A percentile compares a stretch with the other conserved stretches of the same genome.
Evolutionary conservation across 2,888 invertebrate genomes (phyloP).

Genomic region (Cataglyphis cursor): DNA sequence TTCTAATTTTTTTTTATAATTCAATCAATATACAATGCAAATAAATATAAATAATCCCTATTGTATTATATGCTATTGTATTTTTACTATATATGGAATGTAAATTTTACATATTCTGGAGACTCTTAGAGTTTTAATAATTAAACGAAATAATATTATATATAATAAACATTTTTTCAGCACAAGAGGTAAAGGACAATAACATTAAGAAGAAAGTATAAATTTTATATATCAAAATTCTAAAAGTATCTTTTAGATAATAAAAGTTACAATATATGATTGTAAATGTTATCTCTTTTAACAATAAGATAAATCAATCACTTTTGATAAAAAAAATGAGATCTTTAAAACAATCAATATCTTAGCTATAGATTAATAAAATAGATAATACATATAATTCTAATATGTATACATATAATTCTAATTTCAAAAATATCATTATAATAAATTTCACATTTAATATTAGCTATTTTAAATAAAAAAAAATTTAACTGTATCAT

Average conservation of each 20-base stretch:
- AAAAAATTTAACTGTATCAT: not conserved
- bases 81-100: not conserved
- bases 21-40: not conserved
- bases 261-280: not conserved
- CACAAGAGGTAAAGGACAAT: not conserved
- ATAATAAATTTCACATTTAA: not conserved
- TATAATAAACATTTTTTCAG: not conserved
- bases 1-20: conserved; percentile 3
- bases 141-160: not conserved
- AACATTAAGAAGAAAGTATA: not conserved
- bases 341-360: not conserved
- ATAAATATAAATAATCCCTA: not conserved
- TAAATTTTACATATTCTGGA: not conserved
- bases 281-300: not conserved
- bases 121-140: not conserved
- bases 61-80: not conserved
- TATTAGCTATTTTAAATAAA: not conserved
- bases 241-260: not conserved
- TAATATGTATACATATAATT: not conserved
- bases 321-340: not conserved
- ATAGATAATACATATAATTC: not conserved
- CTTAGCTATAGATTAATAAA: not conserved
- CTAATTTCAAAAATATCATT: too few relatives aligned
- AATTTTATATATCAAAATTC: not conserved
- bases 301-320: not conserved